Evolutionary conservation across 2,113 vertebrate genomes (phyloP).

Genomic region (Nibea albiflora): DNA sequence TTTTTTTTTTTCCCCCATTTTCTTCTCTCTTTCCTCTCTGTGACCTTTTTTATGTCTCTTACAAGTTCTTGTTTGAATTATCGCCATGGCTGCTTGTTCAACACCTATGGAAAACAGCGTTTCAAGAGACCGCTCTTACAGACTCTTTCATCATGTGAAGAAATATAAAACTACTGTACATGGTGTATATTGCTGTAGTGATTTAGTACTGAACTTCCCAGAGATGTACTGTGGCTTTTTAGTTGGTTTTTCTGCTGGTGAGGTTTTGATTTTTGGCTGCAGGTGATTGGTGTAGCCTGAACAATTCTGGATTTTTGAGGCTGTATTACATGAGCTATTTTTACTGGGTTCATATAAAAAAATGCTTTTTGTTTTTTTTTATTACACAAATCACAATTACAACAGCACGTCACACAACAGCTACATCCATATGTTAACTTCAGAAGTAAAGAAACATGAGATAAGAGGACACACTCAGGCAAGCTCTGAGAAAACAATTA

Average conservation of each 20-base stretch:
- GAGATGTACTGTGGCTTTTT: not conserved
- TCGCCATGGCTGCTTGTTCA: constrained; percentile 43
- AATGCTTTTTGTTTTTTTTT: too few species aligned
- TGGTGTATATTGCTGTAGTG: not conserved
- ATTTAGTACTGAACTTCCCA: not conserved
- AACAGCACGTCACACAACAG: too few species aligned
- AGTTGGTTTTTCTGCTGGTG: not conserved
- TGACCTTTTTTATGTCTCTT: constrained; percentile 38
- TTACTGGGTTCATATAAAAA: not conserved
- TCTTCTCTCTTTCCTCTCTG: constrained; percentile 25
- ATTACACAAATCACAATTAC: too few species aligned
- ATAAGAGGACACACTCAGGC: too few species aligned
- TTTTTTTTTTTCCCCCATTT: constrained; percentile 19
- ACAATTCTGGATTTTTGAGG: not conserved
- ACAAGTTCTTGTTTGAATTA: constrained; percentile 52
- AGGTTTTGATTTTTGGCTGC: not conserved
- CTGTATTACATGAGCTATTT: not conserved
- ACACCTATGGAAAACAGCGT: constrained; percentile 58
- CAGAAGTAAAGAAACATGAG: too few species aligned
- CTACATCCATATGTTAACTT: too few species aligned
- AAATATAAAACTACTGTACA: constrained; percentile 5
- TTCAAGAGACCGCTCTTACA: constrained; percentile 36
- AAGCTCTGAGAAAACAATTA: too few species aligned
- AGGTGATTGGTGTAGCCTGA: not conserved
- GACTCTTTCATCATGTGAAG: constrained; percentile 38